Base-by-base conservation (phyloP, 2,797 vertebrate genomes). In the Sebastiscus albofasciatus region DNA sequence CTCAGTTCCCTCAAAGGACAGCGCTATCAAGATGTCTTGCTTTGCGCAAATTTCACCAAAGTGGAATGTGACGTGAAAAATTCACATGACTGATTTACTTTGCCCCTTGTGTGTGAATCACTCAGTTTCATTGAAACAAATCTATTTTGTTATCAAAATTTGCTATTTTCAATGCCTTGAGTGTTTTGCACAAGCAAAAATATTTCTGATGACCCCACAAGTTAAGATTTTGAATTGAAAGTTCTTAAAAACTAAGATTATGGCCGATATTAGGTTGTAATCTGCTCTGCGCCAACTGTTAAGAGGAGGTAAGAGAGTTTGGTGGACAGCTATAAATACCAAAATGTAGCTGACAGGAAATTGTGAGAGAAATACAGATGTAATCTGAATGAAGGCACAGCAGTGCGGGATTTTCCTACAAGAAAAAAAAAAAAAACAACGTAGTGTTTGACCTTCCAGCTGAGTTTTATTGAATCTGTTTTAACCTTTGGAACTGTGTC, bases 381-480 rank as follows among this genome's bases (percentile, higher is more conserved):
- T 59, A 78, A 77, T 61, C 33, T 66, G 54, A 56, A 79, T 67
- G 33, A 72, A 65, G 31, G 26, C 59, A 26, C n/a, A 52, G 56
- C 33, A 14, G 29, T 62, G 22, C 5, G 4, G 66, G 29, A 59
- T 70, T 73, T 61, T 58, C 54, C 26, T n/a, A 24, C 8, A 55
- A 46, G 42, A 18, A 18, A 18, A 46, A 16, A 60, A 33, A 13
- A 12, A 16, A 52, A 8, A 67, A 52, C 1, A 18, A 8, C 12
- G 3, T 22, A 72, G 73, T 60, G 64, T 65, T 68, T 77, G 69
- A 77, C 77, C 67, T 79, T 66, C 70, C 33, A 33, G 59, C 24
- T 39, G 29, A 39, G 54, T 62, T 77, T 84, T 73, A 77, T 73
- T 66, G 31, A 65, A 80, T 49, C 49, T n/a, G 24, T 69, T 68